phyloP scores from a whole-genome alignment of 2,113 vertebrate genomes.

The Tachycineta bicolor region DNA sequence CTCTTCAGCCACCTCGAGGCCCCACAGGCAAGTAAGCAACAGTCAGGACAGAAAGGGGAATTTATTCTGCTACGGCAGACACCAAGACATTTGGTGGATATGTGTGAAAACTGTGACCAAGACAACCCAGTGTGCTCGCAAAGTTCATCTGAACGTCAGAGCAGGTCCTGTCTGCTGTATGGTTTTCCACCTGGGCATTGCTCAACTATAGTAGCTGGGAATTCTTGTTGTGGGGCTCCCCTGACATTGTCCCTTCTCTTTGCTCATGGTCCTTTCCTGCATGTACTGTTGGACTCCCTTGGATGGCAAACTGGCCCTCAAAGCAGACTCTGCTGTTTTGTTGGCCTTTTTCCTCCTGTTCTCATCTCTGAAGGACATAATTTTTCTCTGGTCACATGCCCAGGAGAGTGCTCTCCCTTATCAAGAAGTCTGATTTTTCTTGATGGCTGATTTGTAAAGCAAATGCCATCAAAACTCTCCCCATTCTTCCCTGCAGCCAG shows the following conservation, averaged over 20 bases:
- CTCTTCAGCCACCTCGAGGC: not conserved
- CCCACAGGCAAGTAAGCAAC: not conserved
- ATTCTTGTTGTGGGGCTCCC: not conserved
- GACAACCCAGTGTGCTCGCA: not conserved
- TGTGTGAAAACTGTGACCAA: not conserved
- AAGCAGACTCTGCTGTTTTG: not conserved
- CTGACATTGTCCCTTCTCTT: not conserved
- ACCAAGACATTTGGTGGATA: not conserved
- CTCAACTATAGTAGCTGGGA: rapidly evolving
- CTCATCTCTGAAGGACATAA: not conserved
- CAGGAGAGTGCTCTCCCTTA: not conserved
- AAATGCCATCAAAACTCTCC: not conserved
- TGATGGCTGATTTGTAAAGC: not conserved
- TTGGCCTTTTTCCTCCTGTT: not conserved
- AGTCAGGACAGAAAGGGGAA: not conserved
- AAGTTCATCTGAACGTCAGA: not conserved
- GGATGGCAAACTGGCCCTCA: not conserved
- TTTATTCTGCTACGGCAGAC: not conserved
- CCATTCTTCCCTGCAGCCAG: not conserved
- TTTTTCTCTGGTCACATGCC: rapidly evolving
- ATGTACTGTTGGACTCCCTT: not conserved
- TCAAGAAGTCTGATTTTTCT: not conserved
- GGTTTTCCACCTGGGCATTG: not conserved
- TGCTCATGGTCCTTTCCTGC: not conserved
- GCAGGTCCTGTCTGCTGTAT: not conserved